Evolutionary conservation across 2,797 vertebrate genomes (phyloP).

Genomic region (Epinephelus malabaricus): DNA sequence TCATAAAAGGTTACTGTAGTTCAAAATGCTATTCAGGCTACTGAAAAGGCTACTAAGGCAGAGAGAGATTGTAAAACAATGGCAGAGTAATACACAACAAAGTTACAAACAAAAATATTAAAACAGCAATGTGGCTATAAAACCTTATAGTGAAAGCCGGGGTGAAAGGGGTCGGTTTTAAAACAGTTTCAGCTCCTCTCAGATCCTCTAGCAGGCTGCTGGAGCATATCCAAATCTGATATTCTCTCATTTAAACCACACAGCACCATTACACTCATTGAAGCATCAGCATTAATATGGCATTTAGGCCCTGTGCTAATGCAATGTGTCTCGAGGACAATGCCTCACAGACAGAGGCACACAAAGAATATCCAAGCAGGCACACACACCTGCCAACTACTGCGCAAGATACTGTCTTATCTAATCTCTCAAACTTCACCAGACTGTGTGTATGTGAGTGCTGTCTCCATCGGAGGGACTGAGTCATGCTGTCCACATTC

Average conservation of each 20-base stretch:
- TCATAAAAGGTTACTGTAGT: neutral
- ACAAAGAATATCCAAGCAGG: neutral
- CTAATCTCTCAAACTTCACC: constrained; percentile 1
- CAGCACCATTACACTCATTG: constrained; percentile 18
- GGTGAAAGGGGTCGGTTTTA: neutral
- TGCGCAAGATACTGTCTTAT: neutral
- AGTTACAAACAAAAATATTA: neutral
- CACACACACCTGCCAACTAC: neutral
- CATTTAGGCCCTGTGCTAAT: constrained; percentile 12
- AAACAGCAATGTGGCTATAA: neutral
- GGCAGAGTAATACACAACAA: no score
- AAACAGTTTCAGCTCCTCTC: neutral
- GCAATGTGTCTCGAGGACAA: constrained; percentile 15
- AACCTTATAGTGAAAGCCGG: neutral
- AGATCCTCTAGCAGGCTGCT: neutral
- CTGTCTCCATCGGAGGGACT: constrained; percentile 10
- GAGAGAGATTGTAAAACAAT: neutral
- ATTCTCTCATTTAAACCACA: constrained; percentile 19
- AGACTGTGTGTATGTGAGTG: neutral
- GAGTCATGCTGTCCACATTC: constrained; percentile 2
- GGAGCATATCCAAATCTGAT: neutral
- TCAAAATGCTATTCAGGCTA: neutral
- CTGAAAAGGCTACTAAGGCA: neutral
- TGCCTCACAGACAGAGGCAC: neutral
- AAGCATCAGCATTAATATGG: constrained; percentile 26